These are phyloP conservation scores for Phengaris alcon DNA, from an alignment of 2,888 invertebrate species.

Conservation along the genomic window DNA sequence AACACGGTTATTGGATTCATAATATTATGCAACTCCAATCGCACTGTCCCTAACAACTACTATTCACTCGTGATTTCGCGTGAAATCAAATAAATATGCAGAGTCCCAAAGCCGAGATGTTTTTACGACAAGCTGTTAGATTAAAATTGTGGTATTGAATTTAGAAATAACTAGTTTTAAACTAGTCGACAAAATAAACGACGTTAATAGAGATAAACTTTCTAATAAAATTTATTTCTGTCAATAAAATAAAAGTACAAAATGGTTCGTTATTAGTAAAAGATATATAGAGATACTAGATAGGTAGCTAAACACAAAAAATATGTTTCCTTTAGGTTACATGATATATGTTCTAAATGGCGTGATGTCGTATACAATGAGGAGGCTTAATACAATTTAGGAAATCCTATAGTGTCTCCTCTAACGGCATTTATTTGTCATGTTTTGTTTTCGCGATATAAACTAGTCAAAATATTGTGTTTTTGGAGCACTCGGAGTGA, in stretches of 20 bases:
- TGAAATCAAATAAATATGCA: not conserved
- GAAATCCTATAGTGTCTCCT: not conserved
- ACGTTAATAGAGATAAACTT: not conserved
- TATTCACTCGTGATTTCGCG: conserved; percentile 25
- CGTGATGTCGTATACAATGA: not conserved
- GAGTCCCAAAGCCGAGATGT: conserved; percentile 1
- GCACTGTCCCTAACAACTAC: conserved; percentile 24
- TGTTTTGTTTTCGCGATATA: conserved; percentile 7
- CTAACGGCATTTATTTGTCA: conserved; percentile 17
- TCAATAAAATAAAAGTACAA: too few species aligned
- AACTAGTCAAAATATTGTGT: not conserved
- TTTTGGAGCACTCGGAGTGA: conserved; percentile 1
- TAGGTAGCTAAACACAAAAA: not conserved
- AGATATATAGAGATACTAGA: too few species aligned
- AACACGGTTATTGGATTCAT: conserved; percentile 6
- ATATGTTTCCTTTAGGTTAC: not conserved
- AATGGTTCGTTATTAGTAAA: not conserved
- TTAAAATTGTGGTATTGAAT: not conserved
- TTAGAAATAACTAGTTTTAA: not conserved
- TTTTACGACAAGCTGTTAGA: conserved; percentile 6
- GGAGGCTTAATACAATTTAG: conserved; percentile 1
- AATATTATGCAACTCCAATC: conserved; percentile 2
- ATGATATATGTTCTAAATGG: not conserved
- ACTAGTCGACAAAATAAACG: not conserved
- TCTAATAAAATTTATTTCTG: too few species aligned